A percentile compares a stretch with the other conserved stretches of the same genome.
These are phyloP conservation scores for Thunnus thynnus DNA, from an alignment of 2,113 vertebrate genomes.

Conservation along the genomic window DNA sequence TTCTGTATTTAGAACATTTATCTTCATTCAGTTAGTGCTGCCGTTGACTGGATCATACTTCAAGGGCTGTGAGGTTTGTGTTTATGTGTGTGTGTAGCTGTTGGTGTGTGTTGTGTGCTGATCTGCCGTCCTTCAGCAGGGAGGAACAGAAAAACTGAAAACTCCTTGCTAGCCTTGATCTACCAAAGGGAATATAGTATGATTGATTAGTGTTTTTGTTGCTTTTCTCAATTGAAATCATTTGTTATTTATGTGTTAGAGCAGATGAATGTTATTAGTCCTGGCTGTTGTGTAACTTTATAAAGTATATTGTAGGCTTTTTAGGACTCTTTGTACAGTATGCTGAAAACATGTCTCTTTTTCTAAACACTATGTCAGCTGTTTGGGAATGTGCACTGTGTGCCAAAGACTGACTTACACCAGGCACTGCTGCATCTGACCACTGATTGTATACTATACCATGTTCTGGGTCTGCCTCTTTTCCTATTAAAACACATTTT, in stretches of 20 bases:
- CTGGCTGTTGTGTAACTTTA: constrained; percentile 5
- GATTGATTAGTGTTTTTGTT: constrained; percentile 22
- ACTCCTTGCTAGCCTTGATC: not conserved
- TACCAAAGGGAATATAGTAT: constrained; percentile 65
- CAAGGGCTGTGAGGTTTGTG: constrained; percentile 6
- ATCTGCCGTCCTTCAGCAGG: not conserved
- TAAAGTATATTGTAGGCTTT: not conserved
- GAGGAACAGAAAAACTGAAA: not conserved
- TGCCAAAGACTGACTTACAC: constrained; percentile 1
- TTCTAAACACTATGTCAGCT: constrained; percentile 24
- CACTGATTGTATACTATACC: constrained; percentile 40
- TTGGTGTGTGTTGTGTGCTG: not conserved
- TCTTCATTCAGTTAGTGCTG: not conserved
- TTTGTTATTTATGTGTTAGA: constrained; percentile 56
- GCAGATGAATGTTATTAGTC: constrained; percentile 10
- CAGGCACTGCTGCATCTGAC: not conserved
- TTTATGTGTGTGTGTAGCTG: not conserved
- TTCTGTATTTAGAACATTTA: not conserved
- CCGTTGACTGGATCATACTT: constrained; percentile 14
- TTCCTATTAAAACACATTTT: constrained; percentile 61
- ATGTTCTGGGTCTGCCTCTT: constrained; percentile 10
- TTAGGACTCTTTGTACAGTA: not conserved
- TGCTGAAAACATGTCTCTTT: not conserved
- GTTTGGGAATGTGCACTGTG: constrained; percentile 11
- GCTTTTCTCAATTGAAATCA: not conserved